Evolutionary conservation across 2,797 vertebrate genomes (phyloP), one percentile per base, ranked within the genome.

Genomic region (Notamacropus eugenii): DNA sequence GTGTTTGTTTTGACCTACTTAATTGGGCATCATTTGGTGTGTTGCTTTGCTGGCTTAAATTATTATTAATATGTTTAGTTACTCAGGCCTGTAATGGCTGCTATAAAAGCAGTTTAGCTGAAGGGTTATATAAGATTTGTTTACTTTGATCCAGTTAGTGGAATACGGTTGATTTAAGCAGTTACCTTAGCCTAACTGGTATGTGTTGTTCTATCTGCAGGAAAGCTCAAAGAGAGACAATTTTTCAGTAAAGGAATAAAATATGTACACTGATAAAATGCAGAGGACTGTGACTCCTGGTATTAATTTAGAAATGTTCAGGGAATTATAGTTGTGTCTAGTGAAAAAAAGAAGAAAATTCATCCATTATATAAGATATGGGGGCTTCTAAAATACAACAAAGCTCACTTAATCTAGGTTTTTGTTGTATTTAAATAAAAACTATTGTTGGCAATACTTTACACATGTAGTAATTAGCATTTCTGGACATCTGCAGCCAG

Each of bases 201-300:
- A 91, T 95, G 90, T 94, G 40, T 14, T 74, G 0, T 67, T 90
- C 58, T 95, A 97, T 55, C 2, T 29, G 0, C 54, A 22, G 59
- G 90, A 67, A 27, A 90, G 54, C 22, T 97, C 95, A 11, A 10
- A 96, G 57, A 57, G 59, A 96, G 91, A 94, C 92, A 97, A 93
- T 97, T 98, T 94, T 98, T 97, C 92, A 98, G 74, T 93, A 95
- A 96, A 0, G 2, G 94, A 96, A 90, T 98, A 94, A 97, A 96
- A 93, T 95, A 95, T 94, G 54, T 90, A 93, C 4, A 94, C 90
- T 31, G 1, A 57, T 96, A 97, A 97, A 97, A 93, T 27, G 55
- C 34, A 94, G 28, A 97, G 93, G 13, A 97, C 5, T 10, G 93
- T 93, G 12, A 87, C 95, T 96, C 90, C 54, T 95, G 93, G 62